These are phyloP conservation scores for Linyphia triangularis DNA, from an alignment of 2,888 invertebrate species.

Conservation along the genomic window DNA sequence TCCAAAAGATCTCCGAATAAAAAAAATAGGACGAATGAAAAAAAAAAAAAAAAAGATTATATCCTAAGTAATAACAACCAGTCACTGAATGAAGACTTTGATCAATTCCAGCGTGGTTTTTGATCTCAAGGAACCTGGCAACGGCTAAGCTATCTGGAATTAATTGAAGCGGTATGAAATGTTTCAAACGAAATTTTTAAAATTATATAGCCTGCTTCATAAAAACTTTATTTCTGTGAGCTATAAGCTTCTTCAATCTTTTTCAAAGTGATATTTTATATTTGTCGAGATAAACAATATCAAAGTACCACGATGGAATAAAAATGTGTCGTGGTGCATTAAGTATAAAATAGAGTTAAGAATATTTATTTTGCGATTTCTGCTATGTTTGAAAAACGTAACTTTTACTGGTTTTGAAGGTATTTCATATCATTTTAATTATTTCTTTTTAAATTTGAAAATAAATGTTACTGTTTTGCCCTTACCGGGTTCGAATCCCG, in stretches of 20 bases:
- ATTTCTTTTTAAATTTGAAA: no score
- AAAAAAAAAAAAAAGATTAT: slow-evolving; percentile 5
- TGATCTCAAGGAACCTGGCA: slow-evolving; percentile 28
- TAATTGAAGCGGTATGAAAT: slow-evolving; percentile 31
- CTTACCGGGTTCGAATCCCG: no score
- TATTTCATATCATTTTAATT: no score
- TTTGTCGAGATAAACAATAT: background rate
- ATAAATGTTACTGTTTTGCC: no score
- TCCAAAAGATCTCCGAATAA: background rate
- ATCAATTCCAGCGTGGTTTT: slow-evolving; percentile 22
- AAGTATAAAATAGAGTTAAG: no score
- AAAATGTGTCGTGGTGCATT: no score
- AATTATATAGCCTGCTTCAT: background rate
- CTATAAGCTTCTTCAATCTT: background rate
- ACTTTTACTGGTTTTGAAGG: no score
- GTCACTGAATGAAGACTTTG: background rate
- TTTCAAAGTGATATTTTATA: background rate
- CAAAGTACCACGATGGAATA: no score
- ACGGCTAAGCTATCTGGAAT: slow-evolving; percentile 32
- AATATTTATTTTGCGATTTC: no score
- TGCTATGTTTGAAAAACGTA: no score
- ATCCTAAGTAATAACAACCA: slow-evolving; percentile 16
- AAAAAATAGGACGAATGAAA: background rate
- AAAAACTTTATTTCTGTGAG: background rate
- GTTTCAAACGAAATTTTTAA: slow-evolving; percentile 8